Evolutionary conservation across 2,888 invertebrate species (phyloP).

Genomic region (Stenotaenia linearis): DNA sequence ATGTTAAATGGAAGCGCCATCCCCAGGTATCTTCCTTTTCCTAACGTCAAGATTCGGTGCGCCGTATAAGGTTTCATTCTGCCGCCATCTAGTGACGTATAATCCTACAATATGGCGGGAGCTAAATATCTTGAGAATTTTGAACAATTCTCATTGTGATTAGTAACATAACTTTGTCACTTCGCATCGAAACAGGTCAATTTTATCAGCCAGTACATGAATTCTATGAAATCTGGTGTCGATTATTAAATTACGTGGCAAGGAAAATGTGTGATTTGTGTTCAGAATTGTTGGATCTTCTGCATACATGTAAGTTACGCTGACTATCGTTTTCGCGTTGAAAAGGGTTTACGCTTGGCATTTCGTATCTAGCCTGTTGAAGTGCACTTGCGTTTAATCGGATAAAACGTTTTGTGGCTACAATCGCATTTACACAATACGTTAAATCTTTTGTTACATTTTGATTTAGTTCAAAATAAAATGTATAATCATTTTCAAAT

Average conservation of each 20-base stretch:
- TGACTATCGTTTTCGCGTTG: background rate
- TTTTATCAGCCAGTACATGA: background rate
- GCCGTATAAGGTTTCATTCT: background rate
- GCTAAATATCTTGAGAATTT: background rate
- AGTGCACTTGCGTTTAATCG: too few relatives aligned
- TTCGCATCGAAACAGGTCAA: background rate
- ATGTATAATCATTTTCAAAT: background rate
- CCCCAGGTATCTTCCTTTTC: background rate
- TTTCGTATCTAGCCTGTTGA: too few relatives aligned
- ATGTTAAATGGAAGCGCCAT: too few relatives aligned
- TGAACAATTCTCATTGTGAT: conserved; percentile 26
- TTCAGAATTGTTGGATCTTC: conserved; percentile 85
- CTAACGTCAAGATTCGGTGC: background rate
- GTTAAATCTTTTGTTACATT: background rate
- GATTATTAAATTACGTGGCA: background rate
- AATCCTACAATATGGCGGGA: conserved; percentile 27
- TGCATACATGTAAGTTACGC: conserved; percentile 68
- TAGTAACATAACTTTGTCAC: background rate
- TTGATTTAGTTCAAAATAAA: too few relatives aligned
- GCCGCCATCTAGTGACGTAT: background rate
- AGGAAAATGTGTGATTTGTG: conserved; percentile 83
- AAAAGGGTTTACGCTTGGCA: background rate
- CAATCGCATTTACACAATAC: too few relatives aligned
- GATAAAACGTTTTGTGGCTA: too few relatives aligned
- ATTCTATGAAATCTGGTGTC: background rate